Percentiles rank a stretch among this genome's conserved stretches.
These are phyloP conservation scores for Syrphus vitripennis DNA, from an alignment of 2,888 invertebrate species.

Conservation along the genomic window DNA sequence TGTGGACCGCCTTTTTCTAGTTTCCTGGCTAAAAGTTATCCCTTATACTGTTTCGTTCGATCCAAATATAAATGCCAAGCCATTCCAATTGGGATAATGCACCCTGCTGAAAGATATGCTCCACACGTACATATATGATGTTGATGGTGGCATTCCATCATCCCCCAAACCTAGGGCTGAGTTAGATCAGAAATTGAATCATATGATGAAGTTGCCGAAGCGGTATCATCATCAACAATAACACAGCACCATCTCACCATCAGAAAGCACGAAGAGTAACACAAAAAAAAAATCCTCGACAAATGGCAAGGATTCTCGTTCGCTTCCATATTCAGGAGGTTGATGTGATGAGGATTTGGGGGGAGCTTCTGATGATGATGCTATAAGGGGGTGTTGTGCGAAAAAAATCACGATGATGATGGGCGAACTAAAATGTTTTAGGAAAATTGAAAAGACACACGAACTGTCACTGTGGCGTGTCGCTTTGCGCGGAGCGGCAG, in stretches of 20 bases:
- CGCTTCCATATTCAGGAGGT: not conserved
- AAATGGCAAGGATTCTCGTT: conserved; percentile 44
- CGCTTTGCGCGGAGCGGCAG: not conserved
- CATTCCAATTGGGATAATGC: conserved; percentile 66
- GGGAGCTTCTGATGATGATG: not conserved
- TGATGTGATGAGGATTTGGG: not conserved
- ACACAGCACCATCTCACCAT: conserved; percentile 15
- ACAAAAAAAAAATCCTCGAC: conserved; percentile 2
- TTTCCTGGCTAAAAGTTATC: conserved; percentile 66
- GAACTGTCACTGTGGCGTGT: conserved; percentile 57
- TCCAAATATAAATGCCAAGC: conserved; percentile 6
- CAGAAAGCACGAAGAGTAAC: conserved; percentile 24
- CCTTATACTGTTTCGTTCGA: conserved; percentile 50
- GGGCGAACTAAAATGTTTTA: conserved; percentile 68
- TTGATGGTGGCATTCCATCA: conserved; percentile 51
- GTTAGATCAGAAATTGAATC: conserved; percentile 68
- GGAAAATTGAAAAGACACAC: conserved; percentile 71
- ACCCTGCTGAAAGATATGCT: conserved; percentile 44
- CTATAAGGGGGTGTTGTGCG: conserved; percentile 1
- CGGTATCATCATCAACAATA: conserved; percentile 68
- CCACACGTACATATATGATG: conserved; percentile 19
- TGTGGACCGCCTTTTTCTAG: conserved; percentile 70
- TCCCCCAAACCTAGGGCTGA: conserved; percentile 17
- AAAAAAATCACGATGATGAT: conserved; percentile 28
- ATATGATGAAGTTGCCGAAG: conserved; percentile 69